These are phyloP conservation scores for Uloborus diversus DNA, from an alignment of 1,140 invertebrate species.

Conservation along the genomic window DNA sequence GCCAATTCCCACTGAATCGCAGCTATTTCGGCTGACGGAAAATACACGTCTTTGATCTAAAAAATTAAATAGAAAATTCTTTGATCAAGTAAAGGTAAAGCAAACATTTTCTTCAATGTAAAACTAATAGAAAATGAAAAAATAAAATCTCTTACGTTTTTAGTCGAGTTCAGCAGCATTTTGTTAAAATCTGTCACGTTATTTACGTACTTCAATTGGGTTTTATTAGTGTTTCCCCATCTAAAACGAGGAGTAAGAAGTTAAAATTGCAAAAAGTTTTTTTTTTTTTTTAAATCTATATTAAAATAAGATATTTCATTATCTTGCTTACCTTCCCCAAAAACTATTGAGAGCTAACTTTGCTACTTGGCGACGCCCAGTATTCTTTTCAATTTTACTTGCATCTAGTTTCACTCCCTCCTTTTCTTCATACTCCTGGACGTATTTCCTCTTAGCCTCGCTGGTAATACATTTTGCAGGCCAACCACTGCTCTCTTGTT, in stretches of 20 bases:
- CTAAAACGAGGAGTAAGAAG: not conserved
- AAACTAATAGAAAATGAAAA: not conserved
- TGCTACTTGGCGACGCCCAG: constrained; percentile 4
- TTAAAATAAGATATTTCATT: not conserved
- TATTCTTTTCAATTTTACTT: not conserved
- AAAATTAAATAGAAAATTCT: not conserved
- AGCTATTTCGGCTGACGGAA: not conserved
- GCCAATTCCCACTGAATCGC: not conserved
- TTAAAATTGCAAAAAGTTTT: not conserved
- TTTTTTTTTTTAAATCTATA: not conserved
- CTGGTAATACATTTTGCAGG: not conserved
- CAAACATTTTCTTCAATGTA: not conserved
- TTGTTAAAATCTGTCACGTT: not conserved
- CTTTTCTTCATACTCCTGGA: not conserved
- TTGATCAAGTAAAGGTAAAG: not conserved
- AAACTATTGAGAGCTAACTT: not conserved
- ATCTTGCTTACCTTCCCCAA: not conserved
- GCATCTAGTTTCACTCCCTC: constrained; percentile 6
- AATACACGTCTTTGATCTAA: not conserved
- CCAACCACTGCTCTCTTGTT: constrained; percentile 30
- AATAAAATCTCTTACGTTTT: not conserved
- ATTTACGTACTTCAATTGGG: not conserved
- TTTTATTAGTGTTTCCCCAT: not conserved
- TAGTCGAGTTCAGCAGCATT: not conserved
- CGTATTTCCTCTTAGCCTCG: not conserved